A percentile compares a stretch with the other conserved stretches of the same genome.
Evolutionary conservation across 2,113 vertebrate species (phyloP).

Genomic region (Phaethon lepturus): DNA sequence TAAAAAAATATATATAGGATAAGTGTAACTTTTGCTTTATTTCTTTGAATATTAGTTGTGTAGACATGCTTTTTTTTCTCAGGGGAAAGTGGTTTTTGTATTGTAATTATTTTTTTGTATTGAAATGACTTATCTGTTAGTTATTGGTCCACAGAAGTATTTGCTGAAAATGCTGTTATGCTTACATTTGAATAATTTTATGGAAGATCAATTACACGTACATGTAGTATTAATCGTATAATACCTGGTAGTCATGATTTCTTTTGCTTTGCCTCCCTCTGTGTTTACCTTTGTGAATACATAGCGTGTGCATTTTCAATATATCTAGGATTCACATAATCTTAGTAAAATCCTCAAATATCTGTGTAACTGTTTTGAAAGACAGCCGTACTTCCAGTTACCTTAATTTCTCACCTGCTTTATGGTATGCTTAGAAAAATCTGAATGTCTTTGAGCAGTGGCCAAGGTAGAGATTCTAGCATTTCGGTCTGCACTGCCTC

Average conservation of each 20-base stretch:
- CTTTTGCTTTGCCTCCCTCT: background rate
- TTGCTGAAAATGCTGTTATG: background rate
- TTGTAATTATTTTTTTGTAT: background rate
- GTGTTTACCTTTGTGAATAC: background rate
- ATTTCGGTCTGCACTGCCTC: too few relatives aligned
- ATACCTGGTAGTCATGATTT: background rate
- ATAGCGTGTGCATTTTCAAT: background rate
- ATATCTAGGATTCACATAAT: background rate
- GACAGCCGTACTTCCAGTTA: background rate
- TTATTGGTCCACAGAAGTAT: background rate
- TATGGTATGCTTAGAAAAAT: background rate
- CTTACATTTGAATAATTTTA: background rate
- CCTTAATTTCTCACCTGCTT: background rate
- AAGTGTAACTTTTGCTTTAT: background rate
- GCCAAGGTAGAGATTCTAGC: background rate
- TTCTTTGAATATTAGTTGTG: background rate
- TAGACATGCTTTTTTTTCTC: background rate
- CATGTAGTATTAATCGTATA: fast-evolving
- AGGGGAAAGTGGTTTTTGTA: background rate
- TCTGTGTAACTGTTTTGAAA: background rate
- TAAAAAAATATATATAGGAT: background rate
- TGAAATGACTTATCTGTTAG: background rate
- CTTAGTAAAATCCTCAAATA: background rate
- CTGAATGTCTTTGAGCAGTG: background rate
- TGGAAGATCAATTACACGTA: background rate